Percentiles rank a stretch among this genome's conserved stretches.
Evolutionary conservation across 2,113 vertebrate species (phyloP).

Genomic region (Nipponia nippon): DNA sequence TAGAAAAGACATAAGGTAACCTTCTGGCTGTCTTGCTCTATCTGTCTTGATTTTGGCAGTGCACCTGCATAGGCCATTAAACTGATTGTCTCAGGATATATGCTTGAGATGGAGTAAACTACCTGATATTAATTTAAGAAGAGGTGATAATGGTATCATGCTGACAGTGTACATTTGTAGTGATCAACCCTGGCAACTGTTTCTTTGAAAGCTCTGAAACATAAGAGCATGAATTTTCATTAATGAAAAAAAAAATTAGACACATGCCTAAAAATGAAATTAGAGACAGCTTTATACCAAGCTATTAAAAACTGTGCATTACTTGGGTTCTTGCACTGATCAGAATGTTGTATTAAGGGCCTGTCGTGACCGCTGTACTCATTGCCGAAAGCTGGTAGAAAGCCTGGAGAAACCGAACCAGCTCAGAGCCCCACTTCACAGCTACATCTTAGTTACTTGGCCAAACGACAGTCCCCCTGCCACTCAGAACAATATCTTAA

Average conservation of each 20-base stretch:
- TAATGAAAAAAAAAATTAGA: background rate
- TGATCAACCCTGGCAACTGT: background rate
- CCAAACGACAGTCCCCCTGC: background rate
- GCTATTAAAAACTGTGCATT: background rate
- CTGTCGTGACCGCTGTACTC: background rate
- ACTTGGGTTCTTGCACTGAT: background rate
- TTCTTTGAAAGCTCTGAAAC: background rate
- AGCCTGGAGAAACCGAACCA: background rate
- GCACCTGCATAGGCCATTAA: slow-evolving; percentile 15
- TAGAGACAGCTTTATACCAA: background rate
- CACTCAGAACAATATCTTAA: background rate
- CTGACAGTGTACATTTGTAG: slow-evolving; percentile 24
- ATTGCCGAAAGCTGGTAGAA: background rate
- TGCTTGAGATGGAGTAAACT: slow-evolving; percentile 5
- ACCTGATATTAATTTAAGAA: slow-evolving; percentile 30
- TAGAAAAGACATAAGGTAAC: slow-evolving; percentile 6
- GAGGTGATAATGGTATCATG: slow-evolving; percentile 15
- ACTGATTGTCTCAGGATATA: slow-evolving; percentile 11
- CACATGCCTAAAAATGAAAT: background rate
- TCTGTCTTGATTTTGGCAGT: slow-evolving; percentile 28
- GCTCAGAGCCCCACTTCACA: background rate
- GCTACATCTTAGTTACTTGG: background rate
- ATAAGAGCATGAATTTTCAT: background rate
- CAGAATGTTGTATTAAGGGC: background rate
- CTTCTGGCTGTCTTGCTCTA: background rate